Percentiles rank a stretch among this genome's conserved stretches.
These are phyloP conservation scores for Agonum fuliginosum DNA, from an alignment of 2,888 invertebrate genomes.

Conservation along the genomic window DNA sequence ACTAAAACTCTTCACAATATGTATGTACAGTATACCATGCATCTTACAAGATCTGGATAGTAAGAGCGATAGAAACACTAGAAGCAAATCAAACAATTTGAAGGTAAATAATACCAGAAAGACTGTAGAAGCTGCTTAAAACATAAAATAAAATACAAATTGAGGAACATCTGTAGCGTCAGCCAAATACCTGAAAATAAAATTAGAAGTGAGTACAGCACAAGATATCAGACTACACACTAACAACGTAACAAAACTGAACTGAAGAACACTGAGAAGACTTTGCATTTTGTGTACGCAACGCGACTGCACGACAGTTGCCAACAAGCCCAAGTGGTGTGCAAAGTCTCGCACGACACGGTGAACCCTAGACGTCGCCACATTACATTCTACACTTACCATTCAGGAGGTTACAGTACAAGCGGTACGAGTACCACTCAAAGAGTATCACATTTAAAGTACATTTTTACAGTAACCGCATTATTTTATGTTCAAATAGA, in stretches of 20 bases:
- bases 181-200: constrained; percentile 58
- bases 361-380: background rate
- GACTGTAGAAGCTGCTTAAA: background rate
- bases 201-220: constrained; percentile 52
- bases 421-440: too few species aligned
- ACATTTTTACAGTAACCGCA: too few species aligned
- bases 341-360: constrained; percentile 1
- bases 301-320: background rate
- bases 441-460: too few species aligned
- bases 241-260: constrained; percentile 29
- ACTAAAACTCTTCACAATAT: background rate
- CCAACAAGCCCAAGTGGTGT: constrained; percentile 45
- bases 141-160: constrained; percentile 25
- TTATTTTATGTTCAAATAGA: too few species aligned
- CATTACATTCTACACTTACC: background rate
- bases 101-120: background rate
- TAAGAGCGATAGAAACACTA: constrained; percentile 19
- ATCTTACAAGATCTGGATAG: too few species aligned
- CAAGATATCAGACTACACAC: constrained; percentile 41
- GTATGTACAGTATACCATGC: constrained; percentile 24
- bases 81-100: constrained; percentile 19
- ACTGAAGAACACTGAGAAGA: constrained; percentile 25
- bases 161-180: constrained; percentile 40
- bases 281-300: constrained; percentile 35
- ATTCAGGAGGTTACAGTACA: too few species aligned